Percentiles rank a stretch among this genome's conserved stretches.
Conservation (phyloP, 1,140 invertebrate genomes). For the Drosophila melanogaster region DNA sequence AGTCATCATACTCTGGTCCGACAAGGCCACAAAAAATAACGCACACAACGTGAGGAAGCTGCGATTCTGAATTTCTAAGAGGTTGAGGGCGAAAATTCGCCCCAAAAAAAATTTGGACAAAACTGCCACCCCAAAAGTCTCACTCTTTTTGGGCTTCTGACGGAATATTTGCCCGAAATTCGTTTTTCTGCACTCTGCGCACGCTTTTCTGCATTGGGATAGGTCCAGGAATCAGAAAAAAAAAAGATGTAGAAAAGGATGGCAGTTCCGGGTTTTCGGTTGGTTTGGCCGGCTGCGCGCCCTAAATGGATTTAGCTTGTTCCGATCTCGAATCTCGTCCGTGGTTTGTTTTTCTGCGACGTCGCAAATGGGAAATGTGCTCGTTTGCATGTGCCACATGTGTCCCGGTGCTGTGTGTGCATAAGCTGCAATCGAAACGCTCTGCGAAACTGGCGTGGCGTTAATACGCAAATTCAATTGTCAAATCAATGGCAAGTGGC, state of each 20-base stretch:
- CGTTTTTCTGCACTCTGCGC: constrained; percentile 71
- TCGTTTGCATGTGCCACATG: constrained; percentile 46
- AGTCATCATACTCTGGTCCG: constrained; percentile 41
- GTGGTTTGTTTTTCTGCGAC: constrained; percentile 42
- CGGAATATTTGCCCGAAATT: constrained; percentile 59
- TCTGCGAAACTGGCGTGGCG: constrained; percentile 29
- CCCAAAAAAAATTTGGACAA: constrained; percentile 11
- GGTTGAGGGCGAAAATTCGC: constrained; percentile 13
- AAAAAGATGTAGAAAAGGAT: background rate
- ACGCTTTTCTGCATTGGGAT: constrained; percentile 48
- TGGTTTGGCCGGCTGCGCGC: constrained; percentile 23
- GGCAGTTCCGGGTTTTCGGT: constrained; percentile 16
- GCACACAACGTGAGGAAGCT: constrained; percentile 34
- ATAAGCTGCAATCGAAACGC: constrained; percentile 38
- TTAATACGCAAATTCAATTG: constrained; percentile 75
- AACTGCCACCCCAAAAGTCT: constrained; percentile 6
- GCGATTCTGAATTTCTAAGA: constrained; percentile 32
- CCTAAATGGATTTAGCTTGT: constrained; percentile 62
- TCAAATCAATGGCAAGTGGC: constrained; percentile 64
- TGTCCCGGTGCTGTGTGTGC: constrained; percentile 16
- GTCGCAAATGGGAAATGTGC: constrained; percentile 34
- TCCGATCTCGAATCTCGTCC: background rate
- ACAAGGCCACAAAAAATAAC: constrained; percentile 40
- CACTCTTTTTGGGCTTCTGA: constrained; percentile 6
- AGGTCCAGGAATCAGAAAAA: constrained; percentile 22